Percentiles rank a stretch among this genome's conserved stretches.
These are phyloP conservation scores for Daktulosphaira vitifoliae DNA, from an alignment of 1,140 invertebrate species.

Conservation along the genomic window DNA sequence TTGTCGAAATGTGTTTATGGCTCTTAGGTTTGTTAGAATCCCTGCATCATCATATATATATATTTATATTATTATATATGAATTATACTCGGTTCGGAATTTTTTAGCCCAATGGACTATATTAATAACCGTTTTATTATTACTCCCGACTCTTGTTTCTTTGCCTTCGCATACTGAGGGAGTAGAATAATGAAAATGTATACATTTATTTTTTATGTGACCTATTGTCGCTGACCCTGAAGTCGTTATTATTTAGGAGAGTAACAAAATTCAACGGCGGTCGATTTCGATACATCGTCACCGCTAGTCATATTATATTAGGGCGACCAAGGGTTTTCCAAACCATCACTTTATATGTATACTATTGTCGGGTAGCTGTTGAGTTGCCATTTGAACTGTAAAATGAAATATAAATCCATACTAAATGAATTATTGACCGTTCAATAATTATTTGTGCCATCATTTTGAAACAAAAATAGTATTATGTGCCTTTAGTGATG, in stretches of 20 bases:
- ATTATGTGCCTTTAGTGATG: too few relatives aligned
- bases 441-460: too few relatives aligned
- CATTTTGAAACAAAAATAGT: too few relatives aligned
- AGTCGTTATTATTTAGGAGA: background rate
- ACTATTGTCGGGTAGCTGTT: background rate
- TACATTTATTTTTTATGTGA: slow-evolving; percentile 8
- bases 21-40: slow-evolving; percentile 1
- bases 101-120: slow-evolving; percentile 18
- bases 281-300: background rate
- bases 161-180: background rate
- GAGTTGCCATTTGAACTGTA: background rate
- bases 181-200: slow-evolving; percentile 22
- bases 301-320: background rate
- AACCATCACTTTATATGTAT: background rate
- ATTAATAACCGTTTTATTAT: slow-evolving; percentile 33
- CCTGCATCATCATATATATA: background rate
- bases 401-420: background rate
- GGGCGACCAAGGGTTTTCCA: background rate
- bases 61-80: background rate
- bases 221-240: slow-evolving; percentile 15
- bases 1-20: slow-evolving; percentile 29
- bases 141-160: slow-evolving; percentile 1
- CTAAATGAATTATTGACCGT: too few relatives aligned
- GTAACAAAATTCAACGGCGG: background rate
- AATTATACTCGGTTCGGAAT: slow-evolving; percentile 5